Conservation (phyloP, 2,797 vertebrate species). For the Anguilla anguilla region DNA sequence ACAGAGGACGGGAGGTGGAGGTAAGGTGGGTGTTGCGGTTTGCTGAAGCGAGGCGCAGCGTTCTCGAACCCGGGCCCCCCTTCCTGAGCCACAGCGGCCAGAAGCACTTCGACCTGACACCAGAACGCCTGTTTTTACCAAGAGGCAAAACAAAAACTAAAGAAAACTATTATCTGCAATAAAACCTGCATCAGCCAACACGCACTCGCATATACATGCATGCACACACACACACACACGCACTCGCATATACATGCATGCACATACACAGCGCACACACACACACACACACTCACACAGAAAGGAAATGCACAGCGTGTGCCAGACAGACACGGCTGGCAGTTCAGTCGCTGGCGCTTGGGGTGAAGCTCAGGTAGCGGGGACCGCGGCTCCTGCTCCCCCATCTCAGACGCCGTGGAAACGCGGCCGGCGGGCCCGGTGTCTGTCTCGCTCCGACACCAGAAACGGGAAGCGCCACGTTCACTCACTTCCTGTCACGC, state of each 20-base stretch:
- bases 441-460: background rate
- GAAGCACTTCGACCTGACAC: background rate
- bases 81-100: too few relatives aligned
- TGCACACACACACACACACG: background rate
- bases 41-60: too few relatives aligned
- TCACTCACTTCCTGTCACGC: constrained; percentile 8
- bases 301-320: background rate
- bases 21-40: too few relatives aligned
- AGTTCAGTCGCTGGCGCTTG: background rate
- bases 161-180: background rate
- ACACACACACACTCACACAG: background rate
- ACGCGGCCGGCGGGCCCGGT: background rate
- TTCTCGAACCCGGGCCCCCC: too few relatives aligned
- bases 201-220: background rate
- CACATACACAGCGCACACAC: background rate
- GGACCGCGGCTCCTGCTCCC: background rate
- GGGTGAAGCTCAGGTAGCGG: background rate
- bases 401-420: background rate
- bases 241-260: background rate
- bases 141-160: background rate
- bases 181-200: background rate
- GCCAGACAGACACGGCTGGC: background rate
- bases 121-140: background rate
- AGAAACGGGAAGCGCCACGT: background rate
- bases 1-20: too few relatives aligned